Base-by-base conservation (phyloP, 1,140 invertebrate species). In the Lethrus apterus region DNA sequence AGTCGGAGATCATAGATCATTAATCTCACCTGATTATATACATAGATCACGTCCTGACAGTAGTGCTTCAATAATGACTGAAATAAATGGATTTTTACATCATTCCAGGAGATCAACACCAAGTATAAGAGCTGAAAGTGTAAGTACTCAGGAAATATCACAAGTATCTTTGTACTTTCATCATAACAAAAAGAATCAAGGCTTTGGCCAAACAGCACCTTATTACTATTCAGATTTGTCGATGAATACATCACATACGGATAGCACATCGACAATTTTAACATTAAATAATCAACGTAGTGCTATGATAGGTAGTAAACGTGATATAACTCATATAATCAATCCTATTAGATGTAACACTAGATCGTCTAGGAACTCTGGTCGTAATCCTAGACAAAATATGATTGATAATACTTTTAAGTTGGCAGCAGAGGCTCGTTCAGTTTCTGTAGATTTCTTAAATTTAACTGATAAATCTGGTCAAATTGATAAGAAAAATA, bases 141-240 rank as follows among this genome's bases (percentile, higher is more conserved):
- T 51, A 23, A 54, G 38, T 36, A 32, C 29, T 1, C 51, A 51
- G 29, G 48, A 54, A 41, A 43, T 52, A 33, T 38, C 46, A 11
- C 33, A 26, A 11, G 11, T 31, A n/a, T 50, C 50, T 2, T 47
- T 42, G 9, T 56, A 54, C 19, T 48, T 54, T 31, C 46, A 33
- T 18, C 44, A 46, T 38, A 13, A 11, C 5, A 47, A 41, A 30
- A 18, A 21, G 8, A 35, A 24, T 26, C 21, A 34, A 21, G 14
- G 40, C 10, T 5, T 44, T 13, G 38, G 74, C 23, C 76, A 78
- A 48, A 74, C 76, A 10, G 86, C 85, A 10, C 87, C 87, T 0
- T 89, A 91, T 60, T 91, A 92, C 59, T 90, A 90, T 66, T 89
- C 87, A 0, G 88, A 92, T 65, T 67, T 89, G n/a, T 74, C 71